A percentile compares a stretch with the other conserved stretches of the same genome.
These are phyloP conservation scores for Smittia sp. DNA, from an alignment of 2,888 invertebrate species.

Conservation along the genomic window DNA sequence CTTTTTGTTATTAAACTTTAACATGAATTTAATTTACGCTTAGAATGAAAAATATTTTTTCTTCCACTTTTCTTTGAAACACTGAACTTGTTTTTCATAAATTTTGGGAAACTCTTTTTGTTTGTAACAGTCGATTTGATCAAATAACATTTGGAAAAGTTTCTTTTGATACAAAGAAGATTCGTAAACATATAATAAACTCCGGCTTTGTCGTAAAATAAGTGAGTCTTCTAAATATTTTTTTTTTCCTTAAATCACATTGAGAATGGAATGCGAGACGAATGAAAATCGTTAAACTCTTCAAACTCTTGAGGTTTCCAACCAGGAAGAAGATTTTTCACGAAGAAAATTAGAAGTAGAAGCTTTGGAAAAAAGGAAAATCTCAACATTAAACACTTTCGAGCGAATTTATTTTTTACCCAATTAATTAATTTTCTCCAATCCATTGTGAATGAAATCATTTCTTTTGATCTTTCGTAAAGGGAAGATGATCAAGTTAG, in stretches of 20 bases:
- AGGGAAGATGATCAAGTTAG: too few relatives aligned
- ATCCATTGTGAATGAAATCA: neutral
- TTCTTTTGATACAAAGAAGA: neutral
- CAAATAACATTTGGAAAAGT: too few relatives aligned
- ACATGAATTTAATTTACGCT: neutral
- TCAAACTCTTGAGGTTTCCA: neutral
- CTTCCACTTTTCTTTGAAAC: neutral
- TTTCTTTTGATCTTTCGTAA: neutral
- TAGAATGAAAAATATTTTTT: conserved; percentile 1
- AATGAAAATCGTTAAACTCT: conserved; percentile 1
- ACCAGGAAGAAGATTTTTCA: neutral
- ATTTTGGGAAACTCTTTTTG: too few relatives aligned
- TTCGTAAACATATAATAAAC: neutral
- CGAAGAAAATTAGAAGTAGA: neutral
- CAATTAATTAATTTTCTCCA: neutral
- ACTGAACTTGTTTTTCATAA: neutral
- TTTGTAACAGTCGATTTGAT: too few relatives aligned
- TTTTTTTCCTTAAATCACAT: conserved; percentile 19
- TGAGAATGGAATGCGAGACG: conserved; percentile 28
- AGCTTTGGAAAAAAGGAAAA: neutral
- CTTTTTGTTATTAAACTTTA: neutral
- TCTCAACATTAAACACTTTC: neutral
- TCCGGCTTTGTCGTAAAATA: neutral
- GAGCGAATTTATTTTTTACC: conserved; percentile 2
- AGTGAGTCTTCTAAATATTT: neutral